Evolutionary conservation across 53 echinoderm and acorn worm genomes (phyloP).

Genomic region (Holothuria leucospilota): DNA sequence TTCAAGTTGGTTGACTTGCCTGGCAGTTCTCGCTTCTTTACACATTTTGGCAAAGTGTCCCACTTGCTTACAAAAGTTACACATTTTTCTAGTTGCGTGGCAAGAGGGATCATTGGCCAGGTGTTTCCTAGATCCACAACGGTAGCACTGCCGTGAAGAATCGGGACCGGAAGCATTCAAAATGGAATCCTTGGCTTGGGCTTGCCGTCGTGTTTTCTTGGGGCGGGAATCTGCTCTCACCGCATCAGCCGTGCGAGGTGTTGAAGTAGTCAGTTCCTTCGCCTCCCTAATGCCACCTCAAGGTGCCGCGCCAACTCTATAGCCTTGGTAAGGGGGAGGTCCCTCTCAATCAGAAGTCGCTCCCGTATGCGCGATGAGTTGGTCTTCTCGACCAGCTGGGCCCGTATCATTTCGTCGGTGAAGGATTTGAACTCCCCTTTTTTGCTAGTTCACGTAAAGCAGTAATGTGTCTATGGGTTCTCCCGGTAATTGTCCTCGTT

Average conservation of each 20-base stretch:
- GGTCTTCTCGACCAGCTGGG: slow-evolving; percentile 16
- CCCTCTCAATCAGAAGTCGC: not conserved
- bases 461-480: not conserved
- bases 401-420: slow-evolving; percentile 3
- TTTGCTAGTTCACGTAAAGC: not conserved
- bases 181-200: not conserved
- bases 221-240: not conserved
- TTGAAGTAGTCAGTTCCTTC: not conserved
- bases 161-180: not conserved
- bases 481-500: not conserved
- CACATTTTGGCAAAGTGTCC: too few species aligned
- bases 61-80: not conserved
- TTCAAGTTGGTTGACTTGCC: too few species aligned
- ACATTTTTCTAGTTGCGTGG: not conserved
- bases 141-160: too few species aligned
- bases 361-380: slow-evolving; percentile 1
- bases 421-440: not conserved
- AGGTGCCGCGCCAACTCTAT: not conserved
- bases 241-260: not conserved
- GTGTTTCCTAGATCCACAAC: not conserved
- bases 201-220: not conserved
- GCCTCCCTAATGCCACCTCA: not conserved
- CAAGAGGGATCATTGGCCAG: not conserved
- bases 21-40: too few species aligned
- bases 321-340: not conserved